These are phyloP conservation scores for Xylota sylvarum DNA, from an alignment of 2,888 invertebrate genomes.

Conservation along the genomic window DNA sequence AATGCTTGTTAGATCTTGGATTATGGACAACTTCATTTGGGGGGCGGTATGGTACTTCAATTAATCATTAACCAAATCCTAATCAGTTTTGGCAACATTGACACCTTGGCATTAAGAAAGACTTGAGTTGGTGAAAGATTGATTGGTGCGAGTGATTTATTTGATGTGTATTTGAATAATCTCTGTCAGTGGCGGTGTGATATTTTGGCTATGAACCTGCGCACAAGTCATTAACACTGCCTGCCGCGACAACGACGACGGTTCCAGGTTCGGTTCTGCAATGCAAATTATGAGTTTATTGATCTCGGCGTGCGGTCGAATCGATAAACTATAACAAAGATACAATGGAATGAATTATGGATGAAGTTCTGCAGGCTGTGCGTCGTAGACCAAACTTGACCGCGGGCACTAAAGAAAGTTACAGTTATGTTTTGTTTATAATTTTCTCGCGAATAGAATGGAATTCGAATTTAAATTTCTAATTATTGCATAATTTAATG, in stretches of 20 bases:
- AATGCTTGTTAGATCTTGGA: conserved; percentile 25
- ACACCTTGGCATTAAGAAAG: background rate
- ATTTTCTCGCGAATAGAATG: conserved; percentile 59
- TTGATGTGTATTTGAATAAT: background rate
- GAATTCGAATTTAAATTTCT: background rate
- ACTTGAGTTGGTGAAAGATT: conserved; percentile 9
- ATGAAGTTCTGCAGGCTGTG: conserved; percentile 2
- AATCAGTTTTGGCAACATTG: background rate
- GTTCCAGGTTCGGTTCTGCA: background rate
- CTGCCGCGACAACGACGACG: background rate
- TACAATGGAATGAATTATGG: conserved; percentile 25
- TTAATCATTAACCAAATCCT: conserved; percentile 1
- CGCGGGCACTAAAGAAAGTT: conserved; percentile 18
- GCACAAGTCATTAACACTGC: background rate
- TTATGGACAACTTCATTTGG: conserved; percentile 48
- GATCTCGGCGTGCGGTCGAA: conserved; percentile 8
- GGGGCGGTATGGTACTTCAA: background rate
- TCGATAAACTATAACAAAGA: conserved; percentile 3
- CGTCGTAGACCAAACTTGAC: background rate
- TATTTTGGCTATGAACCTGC: background rate
- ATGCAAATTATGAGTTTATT: conserved; percentile 26
- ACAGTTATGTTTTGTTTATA: conserved; percentile 16
- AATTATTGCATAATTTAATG: conserved; percentile 10
- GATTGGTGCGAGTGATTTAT: conserved; percentile 5
- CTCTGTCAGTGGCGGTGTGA: background rate